Evolutionary conservation across 2,797 vertebrate genomes (phyloP), one percentile per base, ranked within the genome.

Genomic region (Austrolebias charrua): DNA sequence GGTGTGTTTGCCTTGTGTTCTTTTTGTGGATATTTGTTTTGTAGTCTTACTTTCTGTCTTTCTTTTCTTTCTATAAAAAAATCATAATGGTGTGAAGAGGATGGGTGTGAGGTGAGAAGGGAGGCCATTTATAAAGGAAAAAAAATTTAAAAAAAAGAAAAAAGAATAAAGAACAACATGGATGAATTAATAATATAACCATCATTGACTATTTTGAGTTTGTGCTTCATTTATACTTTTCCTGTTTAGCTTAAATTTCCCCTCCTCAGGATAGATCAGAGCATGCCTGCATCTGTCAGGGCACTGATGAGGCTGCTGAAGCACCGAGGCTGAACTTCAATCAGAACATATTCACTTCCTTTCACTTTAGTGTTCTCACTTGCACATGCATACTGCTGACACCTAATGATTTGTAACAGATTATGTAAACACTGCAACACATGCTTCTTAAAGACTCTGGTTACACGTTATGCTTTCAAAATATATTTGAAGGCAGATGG

Each of bases 401-500:
- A 60, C 38, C 47, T 82, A 81, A 86, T 85, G 71, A 65, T 49
- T 64, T 78, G 65, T 66, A 63, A 78, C 66, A 69, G 71, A 86
- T 88, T 73, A 79, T 76, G 52, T 62, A 63, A 78, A 85, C 63
- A 50, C 61, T 73, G 59, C 64, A 69, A 55, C 55, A 71, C 64
- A 55, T 71, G 64, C 64, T 66, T 83, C 73, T 79, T 69, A 85
- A 83, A 76, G 66, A 66, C 44, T 71, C 55, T 44, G 63, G 38
- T 71, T 73, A 33, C 73, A 81, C 78, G 83, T 83, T 80, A 86
- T 88, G 77, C 44, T 65, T 74, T 60, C 7, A 66, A 76, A 82
- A 76, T 78, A 83, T 74, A 81, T 87, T 81, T 82, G 60, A 74
- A 75, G 77, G 79, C 82, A 87, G 80, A 88, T 82, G 78, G 79